Evolutionary conservation across 2,888 invertebrate genomes (phyloP).

Genomic region (Oscheius sp.): DNA sequence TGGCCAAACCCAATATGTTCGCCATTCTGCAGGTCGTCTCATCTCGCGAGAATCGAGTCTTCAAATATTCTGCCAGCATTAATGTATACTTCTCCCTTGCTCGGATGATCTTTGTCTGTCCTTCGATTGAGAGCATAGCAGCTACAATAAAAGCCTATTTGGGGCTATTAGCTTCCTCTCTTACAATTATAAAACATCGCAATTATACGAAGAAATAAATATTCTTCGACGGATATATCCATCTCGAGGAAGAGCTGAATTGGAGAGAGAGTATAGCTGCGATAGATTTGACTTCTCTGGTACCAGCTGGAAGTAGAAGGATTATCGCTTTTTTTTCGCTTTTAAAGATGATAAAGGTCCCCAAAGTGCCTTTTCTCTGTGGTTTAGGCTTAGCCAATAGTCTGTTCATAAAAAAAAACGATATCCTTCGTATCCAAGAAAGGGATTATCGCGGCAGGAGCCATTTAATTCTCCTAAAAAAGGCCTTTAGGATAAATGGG

Average conservation of each 20-base stretch:
- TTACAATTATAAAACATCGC: constrained; percentile 5
- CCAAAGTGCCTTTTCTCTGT: no score
- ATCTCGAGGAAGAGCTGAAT: not conserved
- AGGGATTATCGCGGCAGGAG: no score
- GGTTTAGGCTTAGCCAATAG: no score
- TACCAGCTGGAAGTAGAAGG: constrained; percentile 12
- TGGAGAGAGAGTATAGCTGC: not conserved
- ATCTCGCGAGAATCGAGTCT: not conserved
- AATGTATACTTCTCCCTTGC: constrained; percentile 1
- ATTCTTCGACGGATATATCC: not conserved
- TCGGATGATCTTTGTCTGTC: not conserved
- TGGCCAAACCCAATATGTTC: not conserved
- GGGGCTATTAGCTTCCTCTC: not conserved
- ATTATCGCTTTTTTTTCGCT: not conserved
- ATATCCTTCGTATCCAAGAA: no score
- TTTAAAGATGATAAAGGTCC: no score
- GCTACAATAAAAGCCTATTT: not conserved
- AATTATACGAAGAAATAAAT: not conserved
- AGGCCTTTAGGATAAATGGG: no score
- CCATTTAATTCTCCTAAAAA: no score
- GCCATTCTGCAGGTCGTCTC: not conserved
- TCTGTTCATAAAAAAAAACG: no score
- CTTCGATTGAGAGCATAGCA: not conserved
- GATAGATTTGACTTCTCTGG: not conserved
- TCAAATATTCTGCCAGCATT: not conserved